A percentile compares a stretch with the other conserved stretches of the same genome.
Evolutionary conservation across 23 tunicate genomes (phyloP).

Genomic region (Trididemnum nubilum): DNA sequence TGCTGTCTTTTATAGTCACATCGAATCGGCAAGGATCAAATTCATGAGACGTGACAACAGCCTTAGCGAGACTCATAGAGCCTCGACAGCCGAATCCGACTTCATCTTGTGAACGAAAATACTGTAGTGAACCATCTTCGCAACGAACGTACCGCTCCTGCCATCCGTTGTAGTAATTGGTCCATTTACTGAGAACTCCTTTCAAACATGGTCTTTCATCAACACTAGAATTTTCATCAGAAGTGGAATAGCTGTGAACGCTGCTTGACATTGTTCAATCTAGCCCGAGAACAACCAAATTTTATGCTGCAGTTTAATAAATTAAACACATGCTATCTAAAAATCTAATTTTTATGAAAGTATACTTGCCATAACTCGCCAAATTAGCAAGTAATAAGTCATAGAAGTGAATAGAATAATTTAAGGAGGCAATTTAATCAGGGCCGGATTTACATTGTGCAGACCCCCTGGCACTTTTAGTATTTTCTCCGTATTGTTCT

Average conservation of each 20-base stretch:
- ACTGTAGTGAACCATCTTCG: slow-evolving; percentile 73
- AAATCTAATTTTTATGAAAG: too few relatives aligned
- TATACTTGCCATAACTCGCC: too few relatives aligned
- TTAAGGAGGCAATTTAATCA: too few relatives aligned
- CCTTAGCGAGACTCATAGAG: slow-evolving; percentile 54
- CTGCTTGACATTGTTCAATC: slow-evolving; percentile 14
- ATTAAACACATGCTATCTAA: too few relatives aligned
- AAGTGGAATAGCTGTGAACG: background rate
- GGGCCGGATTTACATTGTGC: too few relatives aligned
- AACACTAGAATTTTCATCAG: background rate
- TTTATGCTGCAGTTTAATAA: too few relatives aligned
- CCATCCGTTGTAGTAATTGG: slow-evolving; percentile 94
- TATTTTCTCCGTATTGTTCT: too few relatives aligned
- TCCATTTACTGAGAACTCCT: slow-evolving; percentile 83
- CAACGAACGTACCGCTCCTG: slow-evolving; percentile 73
- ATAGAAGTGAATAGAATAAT: too few relatives aligned
- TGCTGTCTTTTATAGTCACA: slow-evolving; percentile 71
- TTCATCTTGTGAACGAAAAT: slow-evolving; percentile 70
- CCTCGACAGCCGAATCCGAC: slow-evolving; percentile 55
- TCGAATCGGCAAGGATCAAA: slow-evolving; percentile 65
- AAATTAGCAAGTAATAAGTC: too few relatives aligned
- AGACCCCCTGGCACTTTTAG: too few relatives aligned
- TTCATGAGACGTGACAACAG: slow-evolving; percentile 36
- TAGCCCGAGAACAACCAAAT: too few relatives aligned
- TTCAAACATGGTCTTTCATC: background rate